phyloP scores from a whole-genome alignment of 2,113 vertebrate species.

The Corythornis vintsioides region DNA sequence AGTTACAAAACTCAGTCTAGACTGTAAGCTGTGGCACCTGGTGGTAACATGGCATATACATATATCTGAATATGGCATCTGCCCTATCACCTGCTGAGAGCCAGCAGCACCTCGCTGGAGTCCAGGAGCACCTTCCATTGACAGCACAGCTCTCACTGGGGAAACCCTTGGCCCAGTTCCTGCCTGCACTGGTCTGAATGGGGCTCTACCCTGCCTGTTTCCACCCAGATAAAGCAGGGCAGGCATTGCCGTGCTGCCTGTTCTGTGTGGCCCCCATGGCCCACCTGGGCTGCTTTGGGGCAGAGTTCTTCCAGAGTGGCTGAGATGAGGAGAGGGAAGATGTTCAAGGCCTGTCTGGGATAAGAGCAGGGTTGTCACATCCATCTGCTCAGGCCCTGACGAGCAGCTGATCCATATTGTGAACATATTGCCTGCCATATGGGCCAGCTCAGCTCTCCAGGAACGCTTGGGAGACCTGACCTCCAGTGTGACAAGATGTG shows the following conservation, averaged over 20 bases:
- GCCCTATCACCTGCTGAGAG: background rate
- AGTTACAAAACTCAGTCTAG: constrained; percentile 68
- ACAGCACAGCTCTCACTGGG: background rate
- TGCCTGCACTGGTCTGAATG: background rate
- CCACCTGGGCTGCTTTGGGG: background rate
- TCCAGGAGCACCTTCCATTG: background rate
- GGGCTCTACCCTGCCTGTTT: background rate
- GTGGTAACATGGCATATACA: constrained; percentile 55
- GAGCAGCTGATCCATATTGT: constrained; percentile 72
- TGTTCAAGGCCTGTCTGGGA: constrained; percentile 81
- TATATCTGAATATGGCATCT: constrained; percentile 56
- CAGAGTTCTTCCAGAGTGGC: background rate
- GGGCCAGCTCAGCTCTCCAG: constrained; percentile 76
- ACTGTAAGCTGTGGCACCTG: constrained; percentile 59
- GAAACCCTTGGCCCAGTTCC: background rate
- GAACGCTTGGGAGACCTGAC: constrained; percentile 76
- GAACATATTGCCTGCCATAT: constrained; percentile 77
- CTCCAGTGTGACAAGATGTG: constrained; percentile 72
- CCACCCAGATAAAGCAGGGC: background rate
- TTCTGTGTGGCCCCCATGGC: background rate
- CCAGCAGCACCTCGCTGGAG: background rate
- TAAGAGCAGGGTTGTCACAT: constrained; percentile 67
- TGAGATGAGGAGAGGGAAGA: constrained; percentile 59
- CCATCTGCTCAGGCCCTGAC: constrained; percentile 72
- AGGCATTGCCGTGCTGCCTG: background rate